Evolutionary conservation across 1,140 invertebrate genomes (phyloP).

Genomic region (Musca vetustissima): DNA sequence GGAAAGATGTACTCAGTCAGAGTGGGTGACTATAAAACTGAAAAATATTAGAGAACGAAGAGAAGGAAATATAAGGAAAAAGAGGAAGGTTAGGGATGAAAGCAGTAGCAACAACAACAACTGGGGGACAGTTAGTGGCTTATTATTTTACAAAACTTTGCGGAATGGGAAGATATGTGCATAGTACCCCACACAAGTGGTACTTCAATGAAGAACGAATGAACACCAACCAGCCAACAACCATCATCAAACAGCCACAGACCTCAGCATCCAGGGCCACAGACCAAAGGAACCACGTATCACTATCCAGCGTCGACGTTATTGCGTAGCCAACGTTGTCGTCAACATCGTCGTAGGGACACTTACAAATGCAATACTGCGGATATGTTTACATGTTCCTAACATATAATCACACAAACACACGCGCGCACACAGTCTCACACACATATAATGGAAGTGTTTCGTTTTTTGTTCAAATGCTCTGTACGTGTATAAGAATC

Average conservation of each 20-base stretch:
- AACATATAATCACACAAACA: not conserved
- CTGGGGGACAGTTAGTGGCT: slow-evolving; percentile 6
- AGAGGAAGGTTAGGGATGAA: not conserved
- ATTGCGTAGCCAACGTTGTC: too few species aligned
- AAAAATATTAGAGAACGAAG: not conserved
- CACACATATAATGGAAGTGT: too few species aligned
- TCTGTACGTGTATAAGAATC: too few species aligned
- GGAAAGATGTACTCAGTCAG: slow-evolving; percentile 4
- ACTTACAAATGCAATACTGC: slow-evolving; percentile 5
- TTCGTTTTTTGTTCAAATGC: too few species aligned
- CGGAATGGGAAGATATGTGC: slow-evolving; percentile 16
- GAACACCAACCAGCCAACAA: not conserved
- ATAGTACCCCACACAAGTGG: not conserved
- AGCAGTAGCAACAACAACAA: not conserved
- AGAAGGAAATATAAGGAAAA: not conserved
- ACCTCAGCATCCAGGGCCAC: not conserved
- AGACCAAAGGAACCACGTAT: too few species aligned
- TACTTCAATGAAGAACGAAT: not conserved
- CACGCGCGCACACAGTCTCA: too few species aligned
- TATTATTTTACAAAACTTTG: slow-evolving; percentile 12
- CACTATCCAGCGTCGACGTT: too few species aligned
- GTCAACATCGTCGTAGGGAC: not conserved
- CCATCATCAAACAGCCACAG: not conserved
- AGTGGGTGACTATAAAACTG: not conserved
- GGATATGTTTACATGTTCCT: not conserved